Percentiles rank a stretch among this genome's conserved stretches.
These are phyloP conservation scores for Psittacula derbiana DNA, from an alignment of 2,797 vertebrate species.

Conservation along the genomic window DNA sequence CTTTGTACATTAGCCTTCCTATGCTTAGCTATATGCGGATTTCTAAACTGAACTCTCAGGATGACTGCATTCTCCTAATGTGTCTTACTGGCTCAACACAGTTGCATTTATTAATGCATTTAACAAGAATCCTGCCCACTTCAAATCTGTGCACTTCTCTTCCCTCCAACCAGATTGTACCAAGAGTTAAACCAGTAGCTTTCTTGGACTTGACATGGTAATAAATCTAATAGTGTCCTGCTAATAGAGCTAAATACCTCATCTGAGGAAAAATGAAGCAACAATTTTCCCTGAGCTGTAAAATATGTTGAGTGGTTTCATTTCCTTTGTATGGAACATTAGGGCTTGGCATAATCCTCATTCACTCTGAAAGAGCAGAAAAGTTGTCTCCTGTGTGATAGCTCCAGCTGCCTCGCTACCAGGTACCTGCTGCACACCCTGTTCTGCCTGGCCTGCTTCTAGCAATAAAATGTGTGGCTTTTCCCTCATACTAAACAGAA, in stretches of 20 bases:
- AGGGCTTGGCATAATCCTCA: conserved; percentile 51
- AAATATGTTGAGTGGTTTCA: conserved; percentile 51
- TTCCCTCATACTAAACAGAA: conserved; percentile 43
- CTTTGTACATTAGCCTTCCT: neutral
- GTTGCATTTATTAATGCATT: neutral
- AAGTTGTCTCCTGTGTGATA: conserved; percentile 42
- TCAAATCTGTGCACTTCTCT: neutral
- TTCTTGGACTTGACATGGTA: conserved; percentile 47
- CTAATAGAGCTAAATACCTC: conserved; percentile 52
- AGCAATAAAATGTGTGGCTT: conserved; percentile 28
- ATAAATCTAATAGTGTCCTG: conserved; percentile 59
- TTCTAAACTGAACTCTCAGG: neutral
- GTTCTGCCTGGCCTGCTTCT: conserved; percentile 31
- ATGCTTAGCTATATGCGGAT: rapidly evolving
- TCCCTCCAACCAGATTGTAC: neutral
- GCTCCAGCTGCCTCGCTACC: conserved; percentile 29
- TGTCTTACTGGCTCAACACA: neutral
- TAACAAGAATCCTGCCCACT: rapidly evolving
- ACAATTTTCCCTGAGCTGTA: conserved; percentile 32
- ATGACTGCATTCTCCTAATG: neutral
- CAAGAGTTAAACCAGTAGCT: conserved; percentile 53
- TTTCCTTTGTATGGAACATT: conserved; percentile 59
- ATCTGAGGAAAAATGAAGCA: conserved; percentile 67
- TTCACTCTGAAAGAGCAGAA: conserved; percentile 35
- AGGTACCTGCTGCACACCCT: conserved; percentile 33